These are phyloP conservation scores for Bradypus variegatus DNA, from an alignment of 2,797 vertebrate species.

Conservation along the genomic window DNA sequence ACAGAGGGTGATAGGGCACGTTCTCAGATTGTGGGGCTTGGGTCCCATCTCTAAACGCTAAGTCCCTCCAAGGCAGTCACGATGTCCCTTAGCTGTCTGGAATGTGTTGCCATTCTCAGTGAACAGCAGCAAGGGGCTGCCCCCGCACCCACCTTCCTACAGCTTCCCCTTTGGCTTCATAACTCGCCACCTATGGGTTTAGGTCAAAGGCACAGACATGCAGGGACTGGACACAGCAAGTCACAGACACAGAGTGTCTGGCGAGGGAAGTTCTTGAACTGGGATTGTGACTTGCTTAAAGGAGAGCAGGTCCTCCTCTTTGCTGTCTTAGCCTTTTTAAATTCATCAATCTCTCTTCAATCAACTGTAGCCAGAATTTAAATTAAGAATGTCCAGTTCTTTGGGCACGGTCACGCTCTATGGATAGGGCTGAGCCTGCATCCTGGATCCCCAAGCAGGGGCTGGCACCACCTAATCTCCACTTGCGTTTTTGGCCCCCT, in stretches of 20 bases:
- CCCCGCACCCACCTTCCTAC: too few relatives aligned
- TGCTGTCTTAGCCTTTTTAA: background rate
- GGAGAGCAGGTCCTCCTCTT: background rate
- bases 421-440: background rate
- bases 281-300: background rate
- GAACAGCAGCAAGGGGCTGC: background rate
- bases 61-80: background rate
- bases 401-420: background rate
- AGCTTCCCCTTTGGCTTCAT: background rate
- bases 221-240: fast-evolving
- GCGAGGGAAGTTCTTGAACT: background rate
- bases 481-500: background rate
- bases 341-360: background rate
- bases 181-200: fast-evolving
- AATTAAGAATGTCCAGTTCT: background rate
- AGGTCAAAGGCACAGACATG: background rate
- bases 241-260: fast-evolving
- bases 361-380: background rate
- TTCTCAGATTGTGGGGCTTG: fast-evolving
- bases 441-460: background rate
- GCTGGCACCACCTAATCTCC: background rate
- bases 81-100: too few relatives aligned
- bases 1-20: too few relatives aligned
- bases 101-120: fast-evolving
- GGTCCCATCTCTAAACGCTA: too few relatives aligned